phyloP scores from a whole-genome alignment of 1,140 invertebrate genomes.

The Phymorhynchus buccinoides region DNA sequence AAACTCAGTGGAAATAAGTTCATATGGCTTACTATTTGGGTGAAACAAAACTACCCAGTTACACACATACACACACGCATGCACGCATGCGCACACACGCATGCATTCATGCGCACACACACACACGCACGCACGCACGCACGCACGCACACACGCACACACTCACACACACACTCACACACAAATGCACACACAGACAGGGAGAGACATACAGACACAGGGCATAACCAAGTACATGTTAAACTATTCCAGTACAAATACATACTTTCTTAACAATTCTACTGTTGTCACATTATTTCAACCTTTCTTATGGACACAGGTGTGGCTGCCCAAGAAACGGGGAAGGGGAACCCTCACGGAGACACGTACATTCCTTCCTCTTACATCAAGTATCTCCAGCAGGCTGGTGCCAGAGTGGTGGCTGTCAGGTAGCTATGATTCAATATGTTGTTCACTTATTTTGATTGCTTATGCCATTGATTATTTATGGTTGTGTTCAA shows the following conservation, averaged over 20 bases:
- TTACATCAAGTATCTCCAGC: constrained; percentile 90
- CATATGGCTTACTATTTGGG: no score
- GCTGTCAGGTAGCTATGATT: constrained; percentile 82
- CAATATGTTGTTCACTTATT: no score
- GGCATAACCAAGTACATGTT: neutral
- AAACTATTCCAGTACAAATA: neutral
- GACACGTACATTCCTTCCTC: constrained; percentile 84
- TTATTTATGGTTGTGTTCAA: no score
- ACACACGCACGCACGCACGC: neutral
- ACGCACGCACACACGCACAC: neutral
- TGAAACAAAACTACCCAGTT: no score
- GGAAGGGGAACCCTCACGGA: constrained; percentile 29
- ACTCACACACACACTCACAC: no score
- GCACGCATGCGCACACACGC: neutral
- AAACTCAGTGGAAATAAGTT: no score
- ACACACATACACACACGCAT: no score
- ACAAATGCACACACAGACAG: no score
- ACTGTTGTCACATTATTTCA: neutral
- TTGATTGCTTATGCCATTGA: no score
- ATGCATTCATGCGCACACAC: neutral
- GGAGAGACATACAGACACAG: neutral
- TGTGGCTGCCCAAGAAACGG: constrained; percentile 34
- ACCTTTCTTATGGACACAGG: neutral
- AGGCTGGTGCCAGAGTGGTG: constrained; percentile 85
- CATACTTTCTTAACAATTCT: neutral